Evolutionary conservation across 1,140 invertebrate species (phyloP).

Genomic region (Physella acuta): DNA sequence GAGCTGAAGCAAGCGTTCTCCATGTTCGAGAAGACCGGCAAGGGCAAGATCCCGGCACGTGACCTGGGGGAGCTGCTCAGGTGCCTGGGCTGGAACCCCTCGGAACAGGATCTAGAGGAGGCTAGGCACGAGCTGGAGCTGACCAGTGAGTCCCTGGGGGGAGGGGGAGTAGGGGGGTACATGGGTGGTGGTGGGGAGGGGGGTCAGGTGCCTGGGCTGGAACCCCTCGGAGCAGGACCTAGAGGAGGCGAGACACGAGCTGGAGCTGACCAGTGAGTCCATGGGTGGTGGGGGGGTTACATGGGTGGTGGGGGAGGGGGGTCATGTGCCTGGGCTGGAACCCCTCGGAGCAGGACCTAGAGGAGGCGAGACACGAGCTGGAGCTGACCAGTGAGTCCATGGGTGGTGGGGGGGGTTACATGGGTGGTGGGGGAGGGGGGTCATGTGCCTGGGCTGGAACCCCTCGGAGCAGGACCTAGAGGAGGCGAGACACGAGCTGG

Average conservation of each 20-base stretch:
- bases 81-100: conserved; percentile 45
- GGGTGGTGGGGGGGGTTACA: too few relatives aligned
- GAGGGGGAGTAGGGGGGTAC: neutral
- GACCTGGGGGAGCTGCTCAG: conserved; percentile 43
- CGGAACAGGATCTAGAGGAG: conserved; percentile 45
- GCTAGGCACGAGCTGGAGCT: conserved; percentile 44
- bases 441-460: too few relatives aligned
- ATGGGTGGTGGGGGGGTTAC: too few relatives aligned
- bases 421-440: too few relatives aligned
- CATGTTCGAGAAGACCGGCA: conserved; percentile 44
- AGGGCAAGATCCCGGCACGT: conserved; percentile 40
- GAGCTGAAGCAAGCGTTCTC: conserved; percentile 45
- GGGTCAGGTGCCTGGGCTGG: conserved; percentile 3
- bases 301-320: too few relatives aligned
- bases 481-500: too few relatives aligned
- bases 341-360: too few relatives aligned
- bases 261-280: conserved; percentile 3
- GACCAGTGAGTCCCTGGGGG: conserved; percentile 28
- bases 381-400: too few relatives aligned
- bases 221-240: conserved; percentile 11
- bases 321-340: too few relatives aligned
- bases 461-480: too few relatives aligned
- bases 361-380: too few relatives aligned
- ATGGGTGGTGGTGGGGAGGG: neutral
- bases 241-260: conserved; percentile 9